Evolutionary conservation across 2,797 vertebrate genomes (phyloP).

Genomic region (Scyliorhinus canicula): DNA sequence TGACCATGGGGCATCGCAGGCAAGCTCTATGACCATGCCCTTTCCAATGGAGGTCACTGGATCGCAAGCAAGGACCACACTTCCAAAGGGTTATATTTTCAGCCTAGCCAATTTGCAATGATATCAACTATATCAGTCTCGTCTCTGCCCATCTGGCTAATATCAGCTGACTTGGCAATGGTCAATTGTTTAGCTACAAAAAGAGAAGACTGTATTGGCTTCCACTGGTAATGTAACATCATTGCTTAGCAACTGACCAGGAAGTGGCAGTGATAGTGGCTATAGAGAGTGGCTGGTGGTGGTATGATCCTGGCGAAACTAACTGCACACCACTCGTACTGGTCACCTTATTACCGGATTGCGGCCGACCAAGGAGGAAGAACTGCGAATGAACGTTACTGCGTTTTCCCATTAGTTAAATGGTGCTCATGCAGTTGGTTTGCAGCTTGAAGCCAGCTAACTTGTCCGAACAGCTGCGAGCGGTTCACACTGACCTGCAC

Average conservation of each 20-base stretch:
- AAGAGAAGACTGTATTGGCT: background rate
- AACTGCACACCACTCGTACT: background rate
- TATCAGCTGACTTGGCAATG: background rate
- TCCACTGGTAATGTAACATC: background rate
- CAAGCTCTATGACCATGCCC: background rate
- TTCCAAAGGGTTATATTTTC: background rate
- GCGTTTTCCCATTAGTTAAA: background rate
- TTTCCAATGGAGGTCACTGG: background rate
- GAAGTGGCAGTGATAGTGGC: background rate
- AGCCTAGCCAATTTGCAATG: background rate
- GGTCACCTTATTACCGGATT: background rate
- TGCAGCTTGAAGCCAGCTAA: background rate
- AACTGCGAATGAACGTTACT: background rate
- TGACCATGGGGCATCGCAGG: background rate
- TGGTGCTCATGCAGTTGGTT: background rate
- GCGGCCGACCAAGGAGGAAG: background rate
- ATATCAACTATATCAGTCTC: background rate
- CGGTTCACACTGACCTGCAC: conserved; percentile 22
- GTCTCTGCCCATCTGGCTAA: background rate
- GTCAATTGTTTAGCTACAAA: background rate
- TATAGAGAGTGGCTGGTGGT: background rate
- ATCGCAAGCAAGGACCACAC: background rate
- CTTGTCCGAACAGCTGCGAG: background rate
- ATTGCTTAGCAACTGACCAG: background rate
- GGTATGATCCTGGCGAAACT: background rate